A percentile compares a stretch with the other conserved stretches of the same genome.
Evolutionary conservation across 2,113 vertebrate species (phyloP).

Genomic region (Mixornis gularis): DNA sequence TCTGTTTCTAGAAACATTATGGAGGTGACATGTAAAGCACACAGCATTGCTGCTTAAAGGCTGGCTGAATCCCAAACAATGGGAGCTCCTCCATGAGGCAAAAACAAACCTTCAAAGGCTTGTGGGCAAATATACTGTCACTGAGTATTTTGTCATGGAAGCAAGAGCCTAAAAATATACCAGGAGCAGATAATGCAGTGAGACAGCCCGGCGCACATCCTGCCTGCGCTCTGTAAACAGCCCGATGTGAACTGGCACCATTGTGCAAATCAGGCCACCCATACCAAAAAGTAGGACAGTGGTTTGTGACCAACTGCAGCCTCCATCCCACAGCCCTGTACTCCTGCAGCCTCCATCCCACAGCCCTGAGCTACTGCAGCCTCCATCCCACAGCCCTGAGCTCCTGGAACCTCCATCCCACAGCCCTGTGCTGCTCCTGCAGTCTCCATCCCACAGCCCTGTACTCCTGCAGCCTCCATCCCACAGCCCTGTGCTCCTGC

Average conservation of each 20-base stretch:
- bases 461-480: background rate
- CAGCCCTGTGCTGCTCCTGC: background rate
- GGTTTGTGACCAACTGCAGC: background rate
- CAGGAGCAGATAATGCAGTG: constrained; percentile 12
- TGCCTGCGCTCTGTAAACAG: constrained; percentile 6
- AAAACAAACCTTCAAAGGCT: constrained; percentile 8
- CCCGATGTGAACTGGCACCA: background rate
- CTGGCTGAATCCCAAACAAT: background rate
- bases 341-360: background rate
- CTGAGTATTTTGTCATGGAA: constrained; percentile 39
- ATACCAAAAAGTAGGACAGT: background rate
- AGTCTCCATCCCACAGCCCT: background rate
- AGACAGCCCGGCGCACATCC: constrained; percentile 18
- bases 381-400: background rate
- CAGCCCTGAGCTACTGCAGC: background rate
- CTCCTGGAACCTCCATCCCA: background rate
- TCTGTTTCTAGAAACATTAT: background rate
- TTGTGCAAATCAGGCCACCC: constrained; percentile 8
- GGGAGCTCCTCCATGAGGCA: background rate
- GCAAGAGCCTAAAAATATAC: constrained; percentile 17
- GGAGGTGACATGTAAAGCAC: background rate
- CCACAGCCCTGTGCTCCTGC: background rate
- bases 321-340: background rate
- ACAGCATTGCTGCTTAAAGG: background rate
- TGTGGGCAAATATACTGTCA: constrained; percentile 8